Base-by-base conservation (phyloP, 2,113 vertebrate genomes). In the Mormoops blainvillei region DNA sequence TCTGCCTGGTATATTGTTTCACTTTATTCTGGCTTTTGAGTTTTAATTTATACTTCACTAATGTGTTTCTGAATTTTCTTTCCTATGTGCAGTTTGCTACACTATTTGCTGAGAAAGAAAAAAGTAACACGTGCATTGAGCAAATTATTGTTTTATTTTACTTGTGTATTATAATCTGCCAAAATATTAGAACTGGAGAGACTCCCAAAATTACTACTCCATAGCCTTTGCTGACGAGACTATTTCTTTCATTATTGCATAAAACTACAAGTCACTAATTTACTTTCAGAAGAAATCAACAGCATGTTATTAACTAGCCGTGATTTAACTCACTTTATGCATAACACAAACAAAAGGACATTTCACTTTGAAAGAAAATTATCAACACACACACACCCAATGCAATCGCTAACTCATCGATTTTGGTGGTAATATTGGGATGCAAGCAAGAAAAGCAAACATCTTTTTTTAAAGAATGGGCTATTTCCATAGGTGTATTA, bases 101-200 rank as follows among this genome's bases (percentile, higher is more conserved):
- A 85, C 11, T 71, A 36, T 78, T 48, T 54, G 20, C 20, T 36
- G 13, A 43, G 11, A 80, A 93, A 63, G 48, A 90, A 83, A n/a
- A 95, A 52, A 43, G 7, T 54, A 86, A 70, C 67, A 91, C 73
- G 11, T 31, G 33, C 76, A 38, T 28, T 68, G 28, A 74, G 26
- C 38, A 50, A 58, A 52, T 28, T 28, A 45, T 22, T 86, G 2
- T 73, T 91, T 76, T 67, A 78, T 97, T 97, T 97, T 91, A 88
- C 61, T 48, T 54, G 22, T 50, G 2, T 45, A 38, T 92, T 67
- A 58, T 20, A 56, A 71, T 28, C 45, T 28, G 19, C n/a, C 31
- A 94, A 86, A 92, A 73, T n/a, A 15, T 12, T 77, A 50, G 38
- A 77, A 82, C 18, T 45, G 1, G 3, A 65, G n/a, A 9, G n/a